Base-by-base conservation (phyloP, 2,888 invertebrate species). In the Microplitis manilae region DNA sequence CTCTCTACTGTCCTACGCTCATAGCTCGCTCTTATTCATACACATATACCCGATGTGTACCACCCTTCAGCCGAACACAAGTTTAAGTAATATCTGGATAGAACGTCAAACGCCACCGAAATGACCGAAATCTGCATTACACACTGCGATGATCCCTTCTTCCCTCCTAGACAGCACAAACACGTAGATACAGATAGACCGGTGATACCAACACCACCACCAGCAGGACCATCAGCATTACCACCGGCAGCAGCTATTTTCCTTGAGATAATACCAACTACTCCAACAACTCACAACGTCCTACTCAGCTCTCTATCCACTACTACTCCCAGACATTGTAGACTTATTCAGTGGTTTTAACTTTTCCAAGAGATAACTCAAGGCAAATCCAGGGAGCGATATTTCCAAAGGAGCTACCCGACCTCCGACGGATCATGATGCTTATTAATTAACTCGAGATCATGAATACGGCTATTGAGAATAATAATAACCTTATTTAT, bases 91-190 rank as follows among this genome's bases (percentile, higher is more conserved):
- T 88, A 86, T 87, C 84, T 80, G 79, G 83, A 85, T 87, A 87
- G 88, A 87, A 87, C 88, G 88, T 87, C 86, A 86, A 85, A 86
- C 88, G 85, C 87, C 85, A 85, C 86, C 85, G 85, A 88, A 88
- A 88, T 89, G 87, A 88, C 86, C 87, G 86, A 87, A 89, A 89
- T 88, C 88, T 88, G 82, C 85, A 86, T 84, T 83, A 81, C 82
- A 82, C 78, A 82, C 78, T 50, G 76, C 75, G 79, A 65, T 77
- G 39, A 76, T 76, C 70, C 60, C 50, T 9, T 41, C 50, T 9
- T 41, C 50, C 50, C 9, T 4, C 5, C 9, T 30, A 4, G 2
- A 30, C 30, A 30, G 30, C 30, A 30, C 30, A 30, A 30, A 30
- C 30, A 30, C 30, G 2, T 2, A 30, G 30, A 2, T 30, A 30